Conservation (phyloP, 1,140 invertebrate species). For the Drosophila neocordata region DNA sequence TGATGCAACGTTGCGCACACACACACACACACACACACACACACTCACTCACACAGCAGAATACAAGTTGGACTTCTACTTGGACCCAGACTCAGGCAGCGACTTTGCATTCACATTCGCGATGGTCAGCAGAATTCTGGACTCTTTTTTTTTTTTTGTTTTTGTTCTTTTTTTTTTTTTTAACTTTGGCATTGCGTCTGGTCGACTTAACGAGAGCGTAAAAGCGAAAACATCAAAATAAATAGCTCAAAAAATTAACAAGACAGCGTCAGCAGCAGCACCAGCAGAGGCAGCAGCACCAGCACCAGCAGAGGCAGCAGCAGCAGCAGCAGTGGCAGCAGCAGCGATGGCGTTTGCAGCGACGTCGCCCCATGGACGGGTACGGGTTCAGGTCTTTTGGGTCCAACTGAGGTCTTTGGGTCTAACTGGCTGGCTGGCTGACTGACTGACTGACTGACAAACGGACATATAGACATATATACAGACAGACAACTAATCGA, state of each 20-base stretch:
- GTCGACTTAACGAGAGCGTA: constrained; percentile 77
- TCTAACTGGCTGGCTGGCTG: constrained; percentile 44
- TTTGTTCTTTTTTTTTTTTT: constrained; percentile 30
- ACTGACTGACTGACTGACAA: constrained; percentile 54
- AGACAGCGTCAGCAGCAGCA: constrained; percentile 56
- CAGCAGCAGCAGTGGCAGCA: constrained; percentile 1
- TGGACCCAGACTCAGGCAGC: not conserved
- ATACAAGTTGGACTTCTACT: not conserved
- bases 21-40: constrained; percentile 20
- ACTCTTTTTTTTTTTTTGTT: constrained; percentile 33
- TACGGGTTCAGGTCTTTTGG: constrained; percentile 21
- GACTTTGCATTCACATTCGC: constrained; percentile 35
- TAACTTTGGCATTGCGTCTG: constrained; percentile 71
- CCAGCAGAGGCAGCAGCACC: constrained; percentile 18
- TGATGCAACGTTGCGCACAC: constrained; percentile 74
- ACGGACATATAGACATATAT: constrained; percentile 43
- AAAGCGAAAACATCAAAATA: constrained; percentile 81
- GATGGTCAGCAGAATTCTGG: constrained; percentile 61
- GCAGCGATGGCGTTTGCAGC: constrained; percentile 37
- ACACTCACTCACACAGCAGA: constrained; percentile 2
- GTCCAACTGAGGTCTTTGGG: constrained; percentile 31
- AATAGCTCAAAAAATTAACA: constrained; percentile 81
- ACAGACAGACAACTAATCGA: constrained; percentile 67
- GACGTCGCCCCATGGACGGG: not conserved
- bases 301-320: constrained; percentile 28